Base-by-base conservation (phyloP, 1,140 invertebrate species). In the Lepidurus couesii region DNA sequence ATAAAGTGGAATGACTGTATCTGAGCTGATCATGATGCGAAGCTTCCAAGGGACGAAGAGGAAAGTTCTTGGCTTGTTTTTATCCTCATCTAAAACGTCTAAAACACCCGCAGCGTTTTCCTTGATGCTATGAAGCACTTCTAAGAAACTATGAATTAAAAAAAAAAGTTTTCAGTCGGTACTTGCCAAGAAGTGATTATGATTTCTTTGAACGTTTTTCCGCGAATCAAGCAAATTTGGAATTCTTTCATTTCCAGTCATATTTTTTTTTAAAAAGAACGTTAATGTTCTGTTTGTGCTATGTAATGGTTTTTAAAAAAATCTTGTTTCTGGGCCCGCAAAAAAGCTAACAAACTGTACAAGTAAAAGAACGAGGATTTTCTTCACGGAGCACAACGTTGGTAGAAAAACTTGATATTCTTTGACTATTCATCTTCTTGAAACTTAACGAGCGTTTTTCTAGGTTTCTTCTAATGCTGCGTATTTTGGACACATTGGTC, bases 391-490 rank as follows among this genome's bases (percentile, higher is more conserved):
- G 26, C 26, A 34, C 26, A 34, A 34, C 26, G 1, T 34, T 34
- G 26, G 26, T 34, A 34, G 3, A 34, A 34, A 34, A 34, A 34
- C 26, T 26, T 26, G 26, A 26, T 26, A 26, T 26, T 26, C 26
- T 26, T 26, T 26, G 26, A 26, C 26, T 42, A 44, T 76, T 42
- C 24, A 73, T n/a, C n/a, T n/a, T 77, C 11, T 77, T 10, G 16
- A 77, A 13, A 42, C 16, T 44, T 10, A 77, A 10, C 75, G 10
- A 77, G 42, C 16, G 11, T 75, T 42, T 75, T 75, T 75, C 42
- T 75, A 11, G 1, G 74, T 13, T 8, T 34, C 42, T 75, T 7
- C 26, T 24, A 13, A 34, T 34, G 34, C 34, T 34, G 4, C 4
- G 34, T 34, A 4, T 4, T 34, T 34, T 34, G 34, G 34, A 34